phyloP scores from a whole-genome alignment of 2,797 vertebrate species.

The Enteromius paludinosus region DNA sequence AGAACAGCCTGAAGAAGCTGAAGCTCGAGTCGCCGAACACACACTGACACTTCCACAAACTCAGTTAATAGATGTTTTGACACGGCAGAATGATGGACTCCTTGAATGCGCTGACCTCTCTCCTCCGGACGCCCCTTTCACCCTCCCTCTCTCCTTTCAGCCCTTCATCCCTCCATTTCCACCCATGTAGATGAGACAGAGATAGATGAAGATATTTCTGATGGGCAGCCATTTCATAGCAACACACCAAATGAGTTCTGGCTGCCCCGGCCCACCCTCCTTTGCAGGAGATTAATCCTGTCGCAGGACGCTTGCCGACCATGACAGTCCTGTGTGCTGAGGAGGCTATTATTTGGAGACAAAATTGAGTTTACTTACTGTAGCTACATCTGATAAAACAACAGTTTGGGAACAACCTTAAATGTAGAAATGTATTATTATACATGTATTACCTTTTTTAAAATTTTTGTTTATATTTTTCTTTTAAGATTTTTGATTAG shows the following conservation, averaged over 20 bases:
- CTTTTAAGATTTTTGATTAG: too few species aligned
- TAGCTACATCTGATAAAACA: neutral
- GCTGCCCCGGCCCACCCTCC: slow-evolving; percentile 66
- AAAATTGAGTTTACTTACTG: slow-evolving; percentile 8
- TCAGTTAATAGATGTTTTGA: slow-evolving; percentile 64
- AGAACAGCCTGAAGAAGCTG: neutral
- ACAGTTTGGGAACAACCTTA: neutral
- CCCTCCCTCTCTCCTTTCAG: slow-evolving; percentile 48
- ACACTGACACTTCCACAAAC: slow-evolving; percentile 47
- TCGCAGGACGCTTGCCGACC: slow-evolving; percentile 60
- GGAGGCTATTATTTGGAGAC: slow-evolving; percentile 45
- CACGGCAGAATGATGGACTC: slow-evolving; percentile 76
- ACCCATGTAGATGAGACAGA: slow-evolving; percentile 79
- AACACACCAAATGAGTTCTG: slow-evolving; percentile 74
- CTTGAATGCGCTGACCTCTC: slow-evolving; percentile 75
- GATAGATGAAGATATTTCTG: slow-evolving; percentile 77
- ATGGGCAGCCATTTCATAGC: slow-evolving; percentile 63
- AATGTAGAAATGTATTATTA: neutral
- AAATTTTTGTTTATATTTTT: too few species aligned
- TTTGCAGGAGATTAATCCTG: slow-evolving; percentile 70
- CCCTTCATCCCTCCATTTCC: slow-evolving; percentile 61
- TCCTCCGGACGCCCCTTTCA: slow-evolving; percentile 66
- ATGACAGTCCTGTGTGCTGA: slow-evolving; percentile 54
- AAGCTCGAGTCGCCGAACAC: neutral
- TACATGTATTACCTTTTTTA: too few species aligned